Evolutionary conservation across 1,140 invertebrate species (phyloP), one percentile per base, ranked within the genome.

Genomic region (Neodiprion virginianus): DNA sequence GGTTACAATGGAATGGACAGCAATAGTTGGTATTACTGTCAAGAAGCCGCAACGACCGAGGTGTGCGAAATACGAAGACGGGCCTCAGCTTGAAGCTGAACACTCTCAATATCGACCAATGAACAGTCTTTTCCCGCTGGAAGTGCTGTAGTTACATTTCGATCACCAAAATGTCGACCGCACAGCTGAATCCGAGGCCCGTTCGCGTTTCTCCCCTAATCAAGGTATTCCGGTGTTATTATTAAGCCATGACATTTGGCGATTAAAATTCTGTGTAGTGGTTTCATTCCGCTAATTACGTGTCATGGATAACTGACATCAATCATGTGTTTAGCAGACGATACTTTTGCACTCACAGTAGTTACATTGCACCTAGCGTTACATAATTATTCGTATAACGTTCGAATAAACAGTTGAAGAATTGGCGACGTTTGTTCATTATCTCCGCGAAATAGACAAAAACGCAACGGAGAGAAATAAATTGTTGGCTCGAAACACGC

Each of bases 141-240:
- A 40, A 40, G 28, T 40, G 28, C 28, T 2, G 28, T 40, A 40
- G 28, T n/a, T n/a, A 61, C 53, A 61, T 61, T 61, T 61, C 53
- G 53, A 12, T n/a, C 53, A 61, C 0, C 53, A 68, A 65, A 82
- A 88, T 88, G 86, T 87, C 86, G 81, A 72, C 84, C 47, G 79
- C 74, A 23, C 81, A 83, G 74, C 75, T 83, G 66, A 81, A 79
- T 67, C 82, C 84, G 7, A 80, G 77, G 72, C 93, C 94, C 79
- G 88, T 95, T 74, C 89, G 92, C 78, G 92, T 94, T 77, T 94
- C 93, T 23, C 93, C 94, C 66, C 83, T 94, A 28, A 95, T 95
- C 81, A 93, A 92, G 89, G 93, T 93, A 90, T 88, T 76, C 84
- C 78, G 79, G 49, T 73, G 50, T 73, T 14, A 69, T 69, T 67